phyloP scores from a whole-genome alignment of 2,113 vertebrate genomes.

The Phylloscopus whistleri region DNA sequence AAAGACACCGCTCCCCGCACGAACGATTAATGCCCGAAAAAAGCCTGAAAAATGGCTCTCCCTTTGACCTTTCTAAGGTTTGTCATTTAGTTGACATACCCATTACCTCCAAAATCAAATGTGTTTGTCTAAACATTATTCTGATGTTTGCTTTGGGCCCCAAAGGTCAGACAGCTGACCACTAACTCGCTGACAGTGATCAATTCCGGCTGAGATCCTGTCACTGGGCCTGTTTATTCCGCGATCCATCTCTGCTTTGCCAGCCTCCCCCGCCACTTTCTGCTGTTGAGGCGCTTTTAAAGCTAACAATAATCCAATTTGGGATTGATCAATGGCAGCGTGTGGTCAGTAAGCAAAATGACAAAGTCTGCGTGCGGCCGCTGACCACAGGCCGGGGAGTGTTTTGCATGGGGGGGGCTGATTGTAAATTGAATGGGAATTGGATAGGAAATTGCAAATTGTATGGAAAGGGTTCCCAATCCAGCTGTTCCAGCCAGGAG shows the following conservation, averaged over 20 bases:
- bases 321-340: conserved; percentile 80
- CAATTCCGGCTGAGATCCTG: conserved; percentile 77
- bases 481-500: neutral
- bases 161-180: conserved; percentile 81
- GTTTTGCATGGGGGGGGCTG: neutral
- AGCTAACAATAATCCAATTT: conserved; percentile 88
- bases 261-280: conserved; percentile 79
- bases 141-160: conserved; percentile 79
- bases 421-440: conserved; percentile 3
- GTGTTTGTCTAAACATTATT: conserved; percentile 89
- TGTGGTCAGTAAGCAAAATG: conserved; percentile 81
- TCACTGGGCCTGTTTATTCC: conserved; percentile 81
- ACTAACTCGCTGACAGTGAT: conserved; percentile 83
- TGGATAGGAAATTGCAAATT: neutral
- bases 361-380: conserved; percentile 70
- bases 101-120: conserved; percentile 87
- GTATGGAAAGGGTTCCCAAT: neutral
- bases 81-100: conserved; percentile 86
- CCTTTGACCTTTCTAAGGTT: conserved; percentile 82
- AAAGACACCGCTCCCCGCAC: conserved; percentile 52
- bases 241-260: conserved; percentile 80
- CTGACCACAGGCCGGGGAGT: conserved; percentile 69
- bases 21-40: conserved; percentile 75
- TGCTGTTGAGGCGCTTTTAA: conserved; percentile 86
- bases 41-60: conserved; percentile 82